phyloP scores from a whole-genome alignment of 2,113 vertebrate genomes.

The Eptatretus burgeri region DNA sequence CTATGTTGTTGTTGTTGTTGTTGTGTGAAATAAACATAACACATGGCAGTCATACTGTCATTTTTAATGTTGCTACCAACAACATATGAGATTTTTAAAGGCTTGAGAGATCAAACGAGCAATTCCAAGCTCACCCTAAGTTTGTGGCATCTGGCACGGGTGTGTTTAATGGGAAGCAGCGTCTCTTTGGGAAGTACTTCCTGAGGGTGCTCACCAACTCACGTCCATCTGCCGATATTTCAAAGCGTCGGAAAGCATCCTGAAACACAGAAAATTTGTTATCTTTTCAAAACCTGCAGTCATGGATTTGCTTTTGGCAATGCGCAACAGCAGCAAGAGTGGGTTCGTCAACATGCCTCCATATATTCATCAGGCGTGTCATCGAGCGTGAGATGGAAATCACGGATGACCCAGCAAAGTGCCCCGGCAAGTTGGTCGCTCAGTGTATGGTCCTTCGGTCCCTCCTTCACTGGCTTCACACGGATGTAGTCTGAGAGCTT shows the following conservation, averaged over 20 bases:
- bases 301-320: no score
- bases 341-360: not conserved
- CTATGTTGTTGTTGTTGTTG: no score
- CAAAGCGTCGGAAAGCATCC: conserved; percentile 4
- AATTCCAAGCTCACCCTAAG: not conserved
- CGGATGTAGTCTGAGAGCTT: conserved; percentile 6
- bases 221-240: not conserved
- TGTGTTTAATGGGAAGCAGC: conserved; percentile 3
- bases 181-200: conserved; percentile 1
- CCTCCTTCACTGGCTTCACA: not conserved
- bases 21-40: no score
- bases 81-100: no score
- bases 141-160: not conserved
- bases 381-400: conserved; percentile 1
- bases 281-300: no score
- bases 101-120: no score
- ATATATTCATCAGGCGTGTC: not conserved
- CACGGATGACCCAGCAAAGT: conserved; percentile 4
- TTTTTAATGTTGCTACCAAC: no score
- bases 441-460: not conserved
- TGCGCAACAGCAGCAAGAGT: no score
- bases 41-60: no score
- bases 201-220: not conserved
- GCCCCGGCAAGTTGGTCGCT: not conserved
- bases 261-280: no score